Evolutionary conservation across 2,797 vertebrate genomes (phyloP), one percentile per base, ranked within the genome.

Genomic region (Rallus crepitans): DNA sequence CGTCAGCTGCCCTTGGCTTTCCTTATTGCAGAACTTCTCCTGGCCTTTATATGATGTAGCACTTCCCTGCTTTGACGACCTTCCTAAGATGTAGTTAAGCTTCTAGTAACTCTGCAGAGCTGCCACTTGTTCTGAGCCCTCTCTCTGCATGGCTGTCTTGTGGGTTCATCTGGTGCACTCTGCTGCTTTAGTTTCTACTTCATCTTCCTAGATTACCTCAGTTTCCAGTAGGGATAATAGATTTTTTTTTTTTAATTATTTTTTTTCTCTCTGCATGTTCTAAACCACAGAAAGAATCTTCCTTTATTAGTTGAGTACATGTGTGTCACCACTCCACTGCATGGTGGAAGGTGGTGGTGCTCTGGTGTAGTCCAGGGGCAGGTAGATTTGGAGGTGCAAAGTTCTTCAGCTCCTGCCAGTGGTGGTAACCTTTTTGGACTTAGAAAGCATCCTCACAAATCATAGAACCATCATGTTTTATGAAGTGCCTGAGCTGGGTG

Each of bases 391-490:
- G 35, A 85, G 47, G 13, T 33, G 21, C 39, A 73, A 42, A 92
- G 50, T 84, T 59, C n/a, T 59, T 50, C 64, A 73, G 12, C 64
- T 91, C 28, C 15, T 47, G 47, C 18, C 87, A 18, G 30, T 52
- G 25, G 11, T 17, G 15, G 37, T 77, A 75, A 63, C 19, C 16
- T 56, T 66, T 85, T 82, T 17, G 48, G 42, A 45, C 47, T 24
- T 92, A 72, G 87, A 20, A 64, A 35, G 28, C 40, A 78, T 79
- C 56, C 13, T 87, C 68, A 52, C 48, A 56, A 50, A 85, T 91
- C 60, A 31, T 63, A 45, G 72, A 52, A 69, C 93, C 85, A 77
- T 73, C 0, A 0, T 87, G 66, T 85, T 95, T 85, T 80, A 79
- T 93, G 78, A 87, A 52, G 71, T 15, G 0, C 16, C 2, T 86